Percentiles rank a stretch among this genome's conserved stretches.
These are phyloP conservation scores for Grallaria varia DNA, from an alignment of 2,113 vertebrate genomes.

Conservation along the genomic window DNA sequence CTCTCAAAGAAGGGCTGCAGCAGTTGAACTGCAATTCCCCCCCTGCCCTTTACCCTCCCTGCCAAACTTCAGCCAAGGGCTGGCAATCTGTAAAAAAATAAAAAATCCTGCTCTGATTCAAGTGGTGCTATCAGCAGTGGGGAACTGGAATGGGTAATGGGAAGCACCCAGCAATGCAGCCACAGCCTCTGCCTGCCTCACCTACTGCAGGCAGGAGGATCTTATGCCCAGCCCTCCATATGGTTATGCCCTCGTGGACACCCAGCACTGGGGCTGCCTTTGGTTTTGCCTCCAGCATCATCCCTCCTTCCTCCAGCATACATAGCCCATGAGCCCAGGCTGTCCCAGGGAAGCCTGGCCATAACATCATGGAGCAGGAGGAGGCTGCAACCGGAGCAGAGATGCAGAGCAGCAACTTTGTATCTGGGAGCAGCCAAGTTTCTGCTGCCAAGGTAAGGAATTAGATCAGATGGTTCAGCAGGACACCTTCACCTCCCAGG, in stretches of 20 bases:
- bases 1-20: neutral
- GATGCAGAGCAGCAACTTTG: neutral
- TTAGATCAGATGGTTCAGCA: neutral
- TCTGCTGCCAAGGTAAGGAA: neutral
- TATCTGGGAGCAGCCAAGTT: neutral
- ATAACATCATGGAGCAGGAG: neutral
- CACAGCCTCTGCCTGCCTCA: neutral
- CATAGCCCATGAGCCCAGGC: neutral
- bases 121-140: neutral
- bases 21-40: neutral
- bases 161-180: neutral
- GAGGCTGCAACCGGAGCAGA: neutral
- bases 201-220: neutral
- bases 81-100: neutral
- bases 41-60: neutral
- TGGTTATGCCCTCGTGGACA: neutral
- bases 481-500: neutral
- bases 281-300: neutral
- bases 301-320: neutral
- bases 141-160: neutral
- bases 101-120: neutral
- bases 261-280: neutral
- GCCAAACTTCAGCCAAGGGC: neutral
- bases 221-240: accelerated
- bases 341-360: neutral